Conservation (phyloP, 2,113 vertebrate species). For the Odontophorus gujanensis region DNA sequence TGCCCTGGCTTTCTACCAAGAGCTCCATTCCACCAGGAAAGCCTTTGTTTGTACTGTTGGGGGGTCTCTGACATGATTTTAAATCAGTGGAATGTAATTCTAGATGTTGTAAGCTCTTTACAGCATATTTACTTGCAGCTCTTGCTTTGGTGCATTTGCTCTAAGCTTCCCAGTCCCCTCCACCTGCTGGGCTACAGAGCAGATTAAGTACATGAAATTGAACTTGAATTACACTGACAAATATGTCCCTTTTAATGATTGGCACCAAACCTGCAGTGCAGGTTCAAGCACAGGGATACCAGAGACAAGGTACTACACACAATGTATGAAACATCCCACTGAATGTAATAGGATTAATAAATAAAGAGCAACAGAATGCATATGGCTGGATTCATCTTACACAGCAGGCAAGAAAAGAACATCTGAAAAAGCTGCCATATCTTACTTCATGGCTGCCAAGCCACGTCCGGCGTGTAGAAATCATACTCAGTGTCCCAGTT, state of each 20-base stretch:
- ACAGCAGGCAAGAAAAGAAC: background rate
- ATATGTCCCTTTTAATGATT: fast-evolving
- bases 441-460: background rate
- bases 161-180: background rate
- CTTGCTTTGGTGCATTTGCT: background rate
- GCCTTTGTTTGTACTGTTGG: background rate
- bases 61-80: background rate
- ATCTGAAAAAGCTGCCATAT: background rate
- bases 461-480: background rate
- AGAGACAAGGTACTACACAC: fast-evolving
- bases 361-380: background rate
- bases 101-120: background rate
- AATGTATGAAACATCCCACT: background rate
- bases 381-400: background rate
- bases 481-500: background rate
- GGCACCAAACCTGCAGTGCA: background rate
- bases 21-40: background rate
- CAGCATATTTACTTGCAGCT: background rate
- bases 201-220: background rate
- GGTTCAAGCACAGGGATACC: background rate
- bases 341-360: background rate
- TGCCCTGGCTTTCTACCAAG: background rate
- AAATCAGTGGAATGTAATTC: background rate
- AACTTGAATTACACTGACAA: background rate
- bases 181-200: background rate